Evolutionary conservation across 2,113 vertebrate genomes (phyloP).

Genomic region (Sander lucioperca): DNA sequence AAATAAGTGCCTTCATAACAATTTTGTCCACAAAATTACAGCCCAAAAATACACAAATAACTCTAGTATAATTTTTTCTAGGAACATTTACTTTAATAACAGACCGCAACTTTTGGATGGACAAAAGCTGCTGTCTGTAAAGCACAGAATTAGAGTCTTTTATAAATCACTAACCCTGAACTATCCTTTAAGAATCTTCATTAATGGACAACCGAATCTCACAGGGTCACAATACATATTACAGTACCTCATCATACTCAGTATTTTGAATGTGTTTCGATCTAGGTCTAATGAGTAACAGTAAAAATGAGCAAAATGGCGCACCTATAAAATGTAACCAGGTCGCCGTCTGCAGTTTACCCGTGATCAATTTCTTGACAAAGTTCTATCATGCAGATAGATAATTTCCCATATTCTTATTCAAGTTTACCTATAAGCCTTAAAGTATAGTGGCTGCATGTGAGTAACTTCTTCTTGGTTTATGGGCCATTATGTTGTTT

Average conservation of each 20-base stretch:
- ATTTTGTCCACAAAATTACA: not conserved
- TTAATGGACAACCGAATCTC: not conserved
- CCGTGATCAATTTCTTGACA: not conserved
- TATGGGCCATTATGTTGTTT: not conserved
- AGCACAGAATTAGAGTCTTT: not conserved
- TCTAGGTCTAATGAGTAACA: not conserved
- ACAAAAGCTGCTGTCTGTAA: slow-evolving; percentile 2
- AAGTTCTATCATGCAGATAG: not conserved
- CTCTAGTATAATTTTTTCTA: not conserved
- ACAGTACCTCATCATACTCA: not conserved
- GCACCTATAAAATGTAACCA: not conserved
- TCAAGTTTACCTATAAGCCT: not conserved
- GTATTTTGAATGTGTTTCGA: not conserved
- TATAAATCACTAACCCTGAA: not conserved
- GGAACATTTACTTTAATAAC: not conserved
- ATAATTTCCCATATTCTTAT: not conserved
- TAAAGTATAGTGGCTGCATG: not conserved
- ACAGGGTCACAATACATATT: not conserved
- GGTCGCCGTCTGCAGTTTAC: not conserved
- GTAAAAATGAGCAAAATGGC: not conserved
- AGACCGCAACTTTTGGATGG: not conserved
- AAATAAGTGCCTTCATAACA: not conserved
- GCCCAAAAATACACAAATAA: not conserved
- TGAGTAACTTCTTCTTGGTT: not conserved
- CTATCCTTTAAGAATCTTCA: not conserved